Base-by-base conservation (phyloP, 1,140 invertebrate genomes). In the Anastrepha ludens region DNA sequence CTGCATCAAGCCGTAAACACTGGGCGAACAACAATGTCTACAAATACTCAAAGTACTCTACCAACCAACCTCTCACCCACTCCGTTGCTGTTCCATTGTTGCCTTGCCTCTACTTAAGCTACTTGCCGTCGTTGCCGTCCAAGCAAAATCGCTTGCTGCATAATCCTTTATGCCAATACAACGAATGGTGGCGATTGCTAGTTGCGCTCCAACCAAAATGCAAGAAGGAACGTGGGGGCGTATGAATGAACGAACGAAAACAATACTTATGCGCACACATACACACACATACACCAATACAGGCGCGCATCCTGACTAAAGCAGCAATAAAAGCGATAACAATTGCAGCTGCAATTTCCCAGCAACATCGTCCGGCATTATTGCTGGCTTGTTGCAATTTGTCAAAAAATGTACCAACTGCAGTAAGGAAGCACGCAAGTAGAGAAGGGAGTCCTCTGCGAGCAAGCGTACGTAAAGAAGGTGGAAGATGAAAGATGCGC, bases 341-440 rank as follows among this genome's bases (percentile, higher is more conserved):
- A 81, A 81, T 81, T 81, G 74, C 74, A 55, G 44, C 74, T 81
- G 74, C 74, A 81, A 81, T 81, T 81, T 81, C 74, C 47, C 74
- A 81, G 47, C 74, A 55, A 55, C 74, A 55, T 5, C 3, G 41
- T 17, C 13, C 7, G 55, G 47, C 74, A 81, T 55, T 20, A 81
- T 20, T 81, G 74, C 47, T 9, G 74, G n/a, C 47, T 55, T 29
- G 74, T 50, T 81, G 74, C 74, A 81, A 55, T 81, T 81, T 81
- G 74, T 81, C 47, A 55, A 81, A 81, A 44, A 81, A 81, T 81
- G 74, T 81, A 15, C 39, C 67, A 47, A 39, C 13, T 17, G 41
- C 39, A 15, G 67, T 11, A 15, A 74, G 41, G 67, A 2, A 17
- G 67, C 67, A 3, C 20, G 60, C 4, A 17, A 17, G 60, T 67